Base-by-base conservation (phyloP, 2,888 invertebrate genomes). In the Pharmacophagus antenor region DNA sequence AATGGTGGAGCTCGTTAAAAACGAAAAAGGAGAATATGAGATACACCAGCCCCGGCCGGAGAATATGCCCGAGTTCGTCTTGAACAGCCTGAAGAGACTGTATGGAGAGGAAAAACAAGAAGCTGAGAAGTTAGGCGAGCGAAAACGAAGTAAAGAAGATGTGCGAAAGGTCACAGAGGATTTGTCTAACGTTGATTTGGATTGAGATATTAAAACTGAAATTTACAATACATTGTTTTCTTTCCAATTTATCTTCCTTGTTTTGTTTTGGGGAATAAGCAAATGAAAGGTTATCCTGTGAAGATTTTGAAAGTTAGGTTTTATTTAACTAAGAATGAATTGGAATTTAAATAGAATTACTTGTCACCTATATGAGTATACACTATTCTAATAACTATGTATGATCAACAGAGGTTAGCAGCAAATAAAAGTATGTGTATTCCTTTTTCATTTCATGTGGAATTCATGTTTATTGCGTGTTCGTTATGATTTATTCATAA, bases 161-260 rank as follows among this genome's bases (percentile, higher is more conserved):
- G 66, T 89, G 21, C 79, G 85, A 66, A 91, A 91, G 76, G 91
- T 93, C 10, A 92, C 93, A 6, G 92, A 88, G 55, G 93, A 93
- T 64, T 70, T 93, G 27, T 92, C 92, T 61, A 91, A 93, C 66
- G 92, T 93, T 1, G 91, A 91, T 70, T 73, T 93, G 69, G 92
- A 91, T 72, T 90, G 72, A 68, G 58, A 21, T 7, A 62, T 52
- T 63, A 63, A 58, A 61, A 51, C 31, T 21, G 27, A 15, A 52
- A 58, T 18, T 23, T 60, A 52, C 51, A 17, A 5, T 22, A 37
- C 41, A 18, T 37, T 65, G 62, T 62, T 63, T 61, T 25, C 56
- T 56, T 21, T 51, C 47, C 65, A 25, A 41, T 10, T 42, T 17
- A 41, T 18, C n/a, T 37, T n/a, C n/a, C 15, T 2, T n/a, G 37